These are phyloP conservation scores for Cheilosia soror DNA, from an alignment of 2,888 invertebrate species.

Conservation along the genomic window DNA sequence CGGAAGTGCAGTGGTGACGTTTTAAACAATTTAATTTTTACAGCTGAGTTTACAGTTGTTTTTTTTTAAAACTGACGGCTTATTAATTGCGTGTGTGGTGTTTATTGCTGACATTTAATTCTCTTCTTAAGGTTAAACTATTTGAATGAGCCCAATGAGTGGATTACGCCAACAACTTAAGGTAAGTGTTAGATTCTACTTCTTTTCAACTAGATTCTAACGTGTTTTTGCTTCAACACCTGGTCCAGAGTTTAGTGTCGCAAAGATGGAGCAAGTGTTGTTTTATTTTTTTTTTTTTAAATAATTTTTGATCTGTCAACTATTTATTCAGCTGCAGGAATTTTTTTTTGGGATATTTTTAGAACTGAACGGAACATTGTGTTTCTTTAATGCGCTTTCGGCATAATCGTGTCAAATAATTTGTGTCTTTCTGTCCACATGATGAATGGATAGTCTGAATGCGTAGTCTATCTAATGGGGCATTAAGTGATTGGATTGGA, in stretches of 20 bases:
- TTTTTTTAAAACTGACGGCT: background rate
- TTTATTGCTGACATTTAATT: conserved; percentile 7
- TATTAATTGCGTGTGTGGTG: conserved; percentile 43
- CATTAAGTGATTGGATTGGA: background rate
- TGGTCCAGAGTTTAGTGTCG: background rate
- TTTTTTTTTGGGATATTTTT: background rate
- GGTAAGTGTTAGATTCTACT: conserved; percentile 78
- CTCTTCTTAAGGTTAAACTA: conserved; percentile 21
- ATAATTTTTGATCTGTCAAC: no score
- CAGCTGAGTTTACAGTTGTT: background rate
- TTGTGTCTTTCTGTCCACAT: background rate
- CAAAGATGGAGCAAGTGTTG: conserved; percentile 6
- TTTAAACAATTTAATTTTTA: conserved; percentile 11
- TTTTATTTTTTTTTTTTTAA: no score
- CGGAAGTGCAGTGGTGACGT: conserved; percentile 44
- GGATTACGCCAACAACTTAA: conserved; percentile 83
- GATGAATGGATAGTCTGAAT: background rate
- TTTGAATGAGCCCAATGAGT: conserved; percentile 83
- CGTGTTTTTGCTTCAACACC: conserved; percentile 54
- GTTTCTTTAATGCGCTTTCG: background rate
- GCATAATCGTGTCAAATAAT: background rate
- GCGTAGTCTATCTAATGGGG: background rate
- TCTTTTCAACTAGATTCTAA: conserved; percentile 70
- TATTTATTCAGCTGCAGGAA: no score
- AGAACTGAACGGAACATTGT: background rate